Base-by-base conservation (phyloP, 2,797 vertebrate species). In the Protonibea diacanthus region DNA sequence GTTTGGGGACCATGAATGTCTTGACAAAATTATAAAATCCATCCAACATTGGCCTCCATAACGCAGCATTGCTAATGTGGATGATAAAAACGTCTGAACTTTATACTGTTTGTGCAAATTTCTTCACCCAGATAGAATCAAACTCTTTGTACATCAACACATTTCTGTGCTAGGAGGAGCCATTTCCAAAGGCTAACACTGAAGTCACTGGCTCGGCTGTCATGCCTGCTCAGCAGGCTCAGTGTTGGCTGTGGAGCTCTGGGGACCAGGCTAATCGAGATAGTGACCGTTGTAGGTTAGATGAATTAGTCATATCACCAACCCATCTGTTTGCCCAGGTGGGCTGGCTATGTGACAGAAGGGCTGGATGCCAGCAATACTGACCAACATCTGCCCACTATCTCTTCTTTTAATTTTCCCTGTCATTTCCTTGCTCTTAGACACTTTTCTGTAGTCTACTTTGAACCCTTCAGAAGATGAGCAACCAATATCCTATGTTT, bases 281-380 rank as follows among this genome's bases (percentile, higher is more conserved):
- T 53, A 20, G 81, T 77, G 82, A 88, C 82, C 47, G 47, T 84
- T 85, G 83, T 78, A 67, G 89, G 80, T 89, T 90, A 76, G 84
- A 92, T 84, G 78, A 92, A 94, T 95, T 92, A 94, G 84, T 85
- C 80, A 81, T 85, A 92, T 94, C 86, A 89, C 82, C 88, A 84
- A 70, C 76, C 92, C 93, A 94, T 95, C 93, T 94, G 94, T 84
- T 91, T 68, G 81, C 56, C 69, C 94, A 95, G 93, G 89, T 95
- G 93, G 89, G 83, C 69, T 68, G 83, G 85, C 64, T 68, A 51
- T 82, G 73, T 82, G 86, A 89, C 88, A 89, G 82, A 52, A 66
- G 71, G 72, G 75, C 78, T 71, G 67, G 27, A 76, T 53, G 78
- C 87, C 78, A 84, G 80, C 33, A 74, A 68, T n/a, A 48, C 75